Conservation (phyloP, 2,888 invertebrate species). For the Elegia similella region DNA sequence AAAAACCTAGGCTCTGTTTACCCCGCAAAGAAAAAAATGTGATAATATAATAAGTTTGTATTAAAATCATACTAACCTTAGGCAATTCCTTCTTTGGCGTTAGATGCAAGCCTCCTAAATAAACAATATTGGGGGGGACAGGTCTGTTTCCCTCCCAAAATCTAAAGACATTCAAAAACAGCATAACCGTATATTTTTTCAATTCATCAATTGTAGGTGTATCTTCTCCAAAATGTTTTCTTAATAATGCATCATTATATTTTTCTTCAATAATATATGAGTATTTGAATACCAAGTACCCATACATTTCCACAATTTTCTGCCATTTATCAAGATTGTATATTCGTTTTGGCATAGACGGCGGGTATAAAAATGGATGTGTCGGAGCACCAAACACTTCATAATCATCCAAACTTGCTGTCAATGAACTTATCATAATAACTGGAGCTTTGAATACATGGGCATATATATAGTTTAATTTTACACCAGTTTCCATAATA, state of each 20-base stretch:
- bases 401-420: conserved; percentile 28
- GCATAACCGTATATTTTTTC: conserved; percentile 46
- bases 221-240: conserved; percentile 35
- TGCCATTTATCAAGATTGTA: conserved; percentile 32
- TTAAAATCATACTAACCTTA: not conserved
- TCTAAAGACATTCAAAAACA: conserved; percentile 56
- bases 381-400: conserved; percentile 34
- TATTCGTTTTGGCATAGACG: conserved; percentile 25
- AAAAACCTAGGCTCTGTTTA: too few species aligned
- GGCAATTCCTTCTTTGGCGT: conserved; percentile 22
- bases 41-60: too few species aligned
- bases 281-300: conserved; percentile 27
- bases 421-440: conserved; percentile 40
- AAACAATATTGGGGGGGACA: conserved; percentile 44
- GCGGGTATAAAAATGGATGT: conserved; percentile 41
- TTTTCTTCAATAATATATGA: conserved; percentile 23
- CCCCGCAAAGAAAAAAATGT: too few species aligned
- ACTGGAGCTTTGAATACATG: conserved; percentile 36
- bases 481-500: conserved; percentile 28
- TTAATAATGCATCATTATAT: conserved; percentile 28
- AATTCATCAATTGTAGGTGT: conserved; percentile 33
- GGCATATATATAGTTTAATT: conserved; percentile 25
- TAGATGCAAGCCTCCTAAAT: conserved; percentile 35
- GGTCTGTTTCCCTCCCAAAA: conserved; percentile 43
- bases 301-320: conserved; percentile 26